Base-by-base conservation (phyloP, 2,888 invertebrate genomes). In the Stratiomys singularior region DNA sequence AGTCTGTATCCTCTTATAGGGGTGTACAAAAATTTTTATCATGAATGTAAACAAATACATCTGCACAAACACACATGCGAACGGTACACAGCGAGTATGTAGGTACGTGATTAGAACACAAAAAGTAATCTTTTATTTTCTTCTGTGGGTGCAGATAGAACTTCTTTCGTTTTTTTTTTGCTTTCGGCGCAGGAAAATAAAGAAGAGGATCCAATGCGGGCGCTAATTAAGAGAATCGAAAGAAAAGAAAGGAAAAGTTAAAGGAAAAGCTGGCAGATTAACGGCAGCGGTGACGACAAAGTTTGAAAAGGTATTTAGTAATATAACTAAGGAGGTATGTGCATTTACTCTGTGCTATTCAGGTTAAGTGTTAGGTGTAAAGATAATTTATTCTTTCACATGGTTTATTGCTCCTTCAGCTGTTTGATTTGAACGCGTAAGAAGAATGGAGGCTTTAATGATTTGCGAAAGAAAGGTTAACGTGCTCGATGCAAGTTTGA, bases 211-310 rank as follows among this genome's bases (percentile, higher is more conserved):
- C 15, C 27, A 69, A 69, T 69, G 69, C 69, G 69, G 69, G 69
- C 47, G 69, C 69, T 69, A 69, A 69, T 69, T 69, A 69, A 69
- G 69, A 69, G 69, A 46, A 69, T 69, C 47, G 23, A 66, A 64
- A 66, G 69, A 46, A 69, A 25, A 60, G 60, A 52, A 52, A 52
- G 13, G 64, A 37, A 67, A 67, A 23, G 13, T 69, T 25, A 69
- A 69, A 18, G 47, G 47, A 69, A 60, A 69, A 69, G 23, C 69
- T n/a, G 3, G 11, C 47, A 25, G 69, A 69, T 69, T 69, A 69
- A 66, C 37, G 44, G 27, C 66, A 44, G 37, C 18, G 25, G 30
- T 46, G 47, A 69, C 69, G 69, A 47, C 69, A 47, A 69, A 69
- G 47, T 47, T 69, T 69, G 46, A 44, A 69, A 69, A 69, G 47